Evolutionary conservation across 2,113 vertebrate species (phyloP).

Genomic region (Petaurus breviceps): DNA sequence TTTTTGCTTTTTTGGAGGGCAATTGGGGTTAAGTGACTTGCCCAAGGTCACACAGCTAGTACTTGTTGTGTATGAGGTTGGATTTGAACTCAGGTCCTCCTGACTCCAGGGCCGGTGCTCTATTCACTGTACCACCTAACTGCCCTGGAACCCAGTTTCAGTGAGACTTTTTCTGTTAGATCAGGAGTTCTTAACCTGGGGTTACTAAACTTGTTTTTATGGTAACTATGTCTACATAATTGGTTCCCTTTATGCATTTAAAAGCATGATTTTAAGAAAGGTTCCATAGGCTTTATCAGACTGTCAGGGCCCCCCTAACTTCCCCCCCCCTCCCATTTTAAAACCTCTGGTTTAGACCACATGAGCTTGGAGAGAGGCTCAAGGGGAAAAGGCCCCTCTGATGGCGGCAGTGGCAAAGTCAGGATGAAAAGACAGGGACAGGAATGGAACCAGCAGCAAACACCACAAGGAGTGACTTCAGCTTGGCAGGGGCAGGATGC

Average conservation of each 20-base stretch:
- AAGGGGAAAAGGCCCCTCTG: background rate
- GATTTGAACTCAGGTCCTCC: no score
- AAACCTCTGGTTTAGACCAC: background rate
- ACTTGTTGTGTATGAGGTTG: no score
- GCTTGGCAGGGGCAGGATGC: background rate
- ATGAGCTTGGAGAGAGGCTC: background rate
- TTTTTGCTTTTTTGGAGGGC: no score
- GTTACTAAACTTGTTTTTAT: background rate
- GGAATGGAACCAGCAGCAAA: background rate
- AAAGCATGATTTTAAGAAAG: background rate
- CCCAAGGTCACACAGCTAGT: no score
- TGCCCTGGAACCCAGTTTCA: no score
- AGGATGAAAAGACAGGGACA: constrained; percentile 33
- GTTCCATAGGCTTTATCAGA: background rate
- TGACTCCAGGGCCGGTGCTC: no score
- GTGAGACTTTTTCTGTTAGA: background rate
- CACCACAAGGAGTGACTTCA: background rate
- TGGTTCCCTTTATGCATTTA: background rate
- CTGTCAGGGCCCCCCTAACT: fast-evolving
- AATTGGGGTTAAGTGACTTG: no score
- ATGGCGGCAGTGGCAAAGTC: background rate
- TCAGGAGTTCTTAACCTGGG: background rate
- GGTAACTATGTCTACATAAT: background rate
- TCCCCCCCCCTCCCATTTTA: background rate
- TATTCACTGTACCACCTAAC: no score